phyloP scores from a whole-genome alignment of 2,113 vertebrate genomes.

The Pterophyllum scalare region DNA sequence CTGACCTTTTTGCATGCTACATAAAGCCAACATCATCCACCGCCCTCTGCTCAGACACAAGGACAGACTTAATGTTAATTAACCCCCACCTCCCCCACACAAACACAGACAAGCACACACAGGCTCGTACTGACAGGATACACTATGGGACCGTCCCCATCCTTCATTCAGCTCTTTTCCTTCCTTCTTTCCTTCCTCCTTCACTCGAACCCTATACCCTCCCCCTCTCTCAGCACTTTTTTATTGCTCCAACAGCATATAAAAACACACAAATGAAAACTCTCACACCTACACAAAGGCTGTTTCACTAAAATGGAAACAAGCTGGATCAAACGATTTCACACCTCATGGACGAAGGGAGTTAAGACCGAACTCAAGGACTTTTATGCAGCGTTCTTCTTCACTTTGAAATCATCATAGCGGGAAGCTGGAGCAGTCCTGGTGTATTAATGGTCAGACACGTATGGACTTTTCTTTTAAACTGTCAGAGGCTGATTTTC shows the following conservation, averaged over 20 bases:
- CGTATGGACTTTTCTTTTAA: not conserved
- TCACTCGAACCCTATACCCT: constrained; percentile 21
- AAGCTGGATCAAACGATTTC: constrained; percentile 69
- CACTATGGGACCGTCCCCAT: constrained; percentile 42
- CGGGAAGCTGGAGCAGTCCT: constrained; percentile 9
- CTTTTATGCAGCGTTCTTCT: constrained; percentile 16
- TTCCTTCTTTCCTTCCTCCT: too few relatives aligned
- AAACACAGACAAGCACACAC: constrained; percentile 13
- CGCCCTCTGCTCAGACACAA: constrained; percentile 17
- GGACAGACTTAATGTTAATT: constrained; percentile 61
- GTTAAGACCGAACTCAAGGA: constrained; percentile 34
- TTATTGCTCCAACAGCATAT: constrained; percentile 35
- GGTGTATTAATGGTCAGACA: constrained; percentile 6
- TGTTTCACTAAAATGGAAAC: constrained; percentile 45
- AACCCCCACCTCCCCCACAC: constrained; percentile 29
- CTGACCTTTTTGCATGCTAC: constrained; percentile 38
- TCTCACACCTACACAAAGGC: constrained; percentile 34
- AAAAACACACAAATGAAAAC: constrained; percentile 39
- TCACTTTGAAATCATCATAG: constrained; percentile 42
- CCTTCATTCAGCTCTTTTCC: constrained; percentile 59
- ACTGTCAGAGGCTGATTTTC: not conserved
- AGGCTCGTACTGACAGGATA: constrained; percentile 11
- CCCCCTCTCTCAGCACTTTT: constrained; percentile 22
- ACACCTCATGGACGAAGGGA: constrained; percentile 46
- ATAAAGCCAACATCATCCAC: not conserved